Base-by-base conservation (phyloP, 53 echinoderm and acorn worm genomes). In the Zoroaster sp. region DNA sequence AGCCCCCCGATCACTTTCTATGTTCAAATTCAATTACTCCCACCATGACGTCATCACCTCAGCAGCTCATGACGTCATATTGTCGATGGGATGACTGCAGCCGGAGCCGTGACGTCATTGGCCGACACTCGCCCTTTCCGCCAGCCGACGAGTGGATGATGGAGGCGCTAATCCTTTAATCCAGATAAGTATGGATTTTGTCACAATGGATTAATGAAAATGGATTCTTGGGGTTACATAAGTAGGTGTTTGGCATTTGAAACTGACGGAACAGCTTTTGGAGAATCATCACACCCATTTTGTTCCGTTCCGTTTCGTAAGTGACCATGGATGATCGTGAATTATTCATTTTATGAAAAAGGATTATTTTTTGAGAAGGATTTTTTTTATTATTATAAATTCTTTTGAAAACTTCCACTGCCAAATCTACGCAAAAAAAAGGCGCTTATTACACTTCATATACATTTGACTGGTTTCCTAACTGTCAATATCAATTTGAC, bases 61-160 rank as follows among this genome's bases (percentile, higher is more conserved):
- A 38, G 21, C 18, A 38, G 78, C 18, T 37, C n/a, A 21, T 78
- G 78, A 59, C 78, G 78, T 78, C 78, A 78, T 78, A 36, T 3
- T 12, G 25, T 36, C 59, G 21, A 0, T 35, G 41, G 23, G 35
- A 34, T 23, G 36, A 34, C 69, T 36, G 17, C 34, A 3, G 69
- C 13, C 69, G 34, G 35, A 31, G 36, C 73, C 13, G 38, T 78
- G 78, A 78, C 78, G 78, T 78, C 78, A 78, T 37, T 23, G 5
- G 30, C 9, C 37, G 36, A 25, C 59, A 35, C 14, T 21, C n/a
- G 37, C 37, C 36, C 55, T 25, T 35, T 52, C 53, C 55, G 40
- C 63, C 38, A 54, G 15, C 73, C 40, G 35, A 35, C 25, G 31
- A 46, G 49, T 15, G 40, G 20, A 21, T 39, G 55, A 63, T 78